Evolutionary conservation across 1,140 invertebrate species (phyloP), one percentile per base, ranked within the genome.

Genomic region (Hyposmocoma kahamanoa): DNA sequence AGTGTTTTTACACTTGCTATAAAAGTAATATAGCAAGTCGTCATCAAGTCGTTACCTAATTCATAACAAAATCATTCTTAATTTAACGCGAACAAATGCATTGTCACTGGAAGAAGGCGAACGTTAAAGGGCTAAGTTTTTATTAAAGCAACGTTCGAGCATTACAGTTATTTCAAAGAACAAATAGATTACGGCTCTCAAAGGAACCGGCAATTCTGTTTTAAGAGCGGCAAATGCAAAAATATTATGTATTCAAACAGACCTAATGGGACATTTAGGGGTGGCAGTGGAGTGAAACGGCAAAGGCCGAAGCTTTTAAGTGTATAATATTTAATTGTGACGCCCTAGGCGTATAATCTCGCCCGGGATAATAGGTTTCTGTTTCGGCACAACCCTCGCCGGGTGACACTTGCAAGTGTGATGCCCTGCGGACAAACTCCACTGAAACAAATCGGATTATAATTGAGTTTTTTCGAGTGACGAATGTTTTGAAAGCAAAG

Each of bases 301-400:
- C 80, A 80, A 85, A 86, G 78, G 75, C 73, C 80, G 84, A 85
- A 85, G 85, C 85, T 85, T 84, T 86, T 86, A 86, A 86, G 81
- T 86, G 85, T 85, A 84, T 84, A 82, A 85, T 85, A 83, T 87
- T 86, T 87, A 87, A 87, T 87, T 87, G 86, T 86, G 74, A 85
- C 77, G 83, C 84, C 84, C 82, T 82, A 82, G 86, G 86, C 83
- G 84, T 73, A 87, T 87, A 86, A 87, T 87, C 84, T 84, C 84
- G 74, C 86, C 83, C 68, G 76, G 77, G 83, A 87, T 87, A 87
- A 87, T 87, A 86, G 86, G 85, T 87, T 86, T 86, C 83, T 83
- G 80, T 83, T 85, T 83, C 72, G 79, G 75, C 63, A 81, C 79
- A 85, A 76, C 79, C 79, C 81, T 82, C 77, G 61, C 66, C 59